Evolutionary conservation across 2,888 invertebrate species (phyloP).

Genomic region (Cheilosia scutellata): DNA sequence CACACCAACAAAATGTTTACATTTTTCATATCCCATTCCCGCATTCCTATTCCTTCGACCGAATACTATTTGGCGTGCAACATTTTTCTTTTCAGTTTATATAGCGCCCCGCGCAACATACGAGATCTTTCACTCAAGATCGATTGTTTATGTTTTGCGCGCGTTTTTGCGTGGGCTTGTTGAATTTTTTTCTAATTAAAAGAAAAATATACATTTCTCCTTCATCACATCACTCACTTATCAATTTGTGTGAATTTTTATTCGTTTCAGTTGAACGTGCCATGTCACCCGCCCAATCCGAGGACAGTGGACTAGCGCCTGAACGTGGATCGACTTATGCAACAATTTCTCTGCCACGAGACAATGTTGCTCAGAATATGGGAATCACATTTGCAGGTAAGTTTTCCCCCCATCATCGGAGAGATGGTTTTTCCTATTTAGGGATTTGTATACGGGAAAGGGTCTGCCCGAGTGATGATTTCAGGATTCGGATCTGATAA

Average conservation of each 20-base stretch:
- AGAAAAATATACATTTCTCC: background rate
- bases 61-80: slow-evolving; percentile 40
- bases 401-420: slow-evolving; percentile 44
- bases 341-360: slow-evolving; percentile 83
- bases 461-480: slow-evolving; percentile 14
- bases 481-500: slow-evolving; percentile 26
- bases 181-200: slow-evolving; percentile 22
- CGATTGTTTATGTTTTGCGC: slow-evolving; percentile 38
- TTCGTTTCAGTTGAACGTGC: slow-evolving; percentile 83
- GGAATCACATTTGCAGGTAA: slow-evolving; percentile 84
- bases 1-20: slow-evolving; percentile 53
- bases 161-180: slow-evolving; percentile 36
- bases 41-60: no score
- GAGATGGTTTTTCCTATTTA: background rate
- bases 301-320: slow-evolving; percentile 84
- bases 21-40: background rate
- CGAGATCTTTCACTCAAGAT: slow-evolving; percentile 46
- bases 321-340: slow-evolving; percentile 84
- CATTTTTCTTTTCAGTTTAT: slow-evolving; percentile 38
- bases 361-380: slow-evolving; percentile 82
- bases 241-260: slow-evolving; percentile 19
- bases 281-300: slow-evolving; percentile 84
- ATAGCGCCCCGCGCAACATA: slow-evolving; percentile 41
- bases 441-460: no score
- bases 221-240: background rate